Conservation (phyloP, 2,888 invertebrate genomes). For the Amphipyra tragopoginis region DNA sequence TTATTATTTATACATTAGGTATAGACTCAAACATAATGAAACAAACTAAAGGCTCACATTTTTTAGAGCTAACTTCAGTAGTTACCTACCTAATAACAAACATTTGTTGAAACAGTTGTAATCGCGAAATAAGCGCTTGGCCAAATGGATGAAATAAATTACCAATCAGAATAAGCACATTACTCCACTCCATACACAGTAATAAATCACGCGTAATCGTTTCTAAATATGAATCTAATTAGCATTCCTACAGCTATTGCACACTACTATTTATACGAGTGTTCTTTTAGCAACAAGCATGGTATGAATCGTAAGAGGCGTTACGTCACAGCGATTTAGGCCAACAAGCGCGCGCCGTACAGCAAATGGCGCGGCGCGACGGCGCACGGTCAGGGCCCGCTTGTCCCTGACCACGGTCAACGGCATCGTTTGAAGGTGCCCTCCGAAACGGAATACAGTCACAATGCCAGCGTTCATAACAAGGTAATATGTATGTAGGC, state of each 20-base stretch:
- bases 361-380: conserved; percentile 61
- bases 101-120: no score
- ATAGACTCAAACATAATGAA: no score
- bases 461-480: conserved; percentile 40
- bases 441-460: conserved; percentile 66
- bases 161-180: no score
- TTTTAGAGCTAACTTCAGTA: no score
- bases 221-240: background rate
- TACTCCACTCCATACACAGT: no score
- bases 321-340: conserved; percentile 69
- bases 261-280: background rate
- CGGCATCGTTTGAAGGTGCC: conserved; percentile 86
- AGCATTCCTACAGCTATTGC: background rate
- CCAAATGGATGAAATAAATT: no score
- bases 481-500: conserved; percentile 15
- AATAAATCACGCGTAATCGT: background rate
- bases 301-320: conserved; percentile 11
- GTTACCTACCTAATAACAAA: no score
- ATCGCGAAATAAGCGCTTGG: no score
- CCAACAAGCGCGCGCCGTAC: conserved; percentile 65
- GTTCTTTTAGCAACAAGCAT: conserved; percentile 13
- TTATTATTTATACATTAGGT: no score
- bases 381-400: conserved; percentile 76
- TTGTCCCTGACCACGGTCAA: conserved; percentile 89
- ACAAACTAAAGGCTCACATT: no score